A percentile compares a stretch with the other conserved stretches of the same genome.
Conservation (phyloP, 2,113 vertebrate genomes). For the Actenoides hombroni region DNA sequence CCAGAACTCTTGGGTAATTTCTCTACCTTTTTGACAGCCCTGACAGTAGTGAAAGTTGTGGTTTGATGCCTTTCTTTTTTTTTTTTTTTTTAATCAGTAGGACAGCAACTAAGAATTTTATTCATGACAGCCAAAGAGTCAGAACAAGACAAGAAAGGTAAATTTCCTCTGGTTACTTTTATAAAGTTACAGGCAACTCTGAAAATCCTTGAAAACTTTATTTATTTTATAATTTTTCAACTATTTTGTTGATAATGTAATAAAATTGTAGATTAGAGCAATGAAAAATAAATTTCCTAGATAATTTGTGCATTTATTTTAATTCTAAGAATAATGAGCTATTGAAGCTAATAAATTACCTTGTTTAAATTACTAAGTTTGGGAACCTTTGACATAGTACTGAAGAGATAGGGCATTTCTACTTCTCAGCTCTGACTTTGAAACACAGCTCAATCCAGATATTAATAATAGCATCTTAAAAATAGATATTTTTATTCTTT, state of each 20-base stretch:
- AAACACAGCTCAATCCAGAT: not conserved
- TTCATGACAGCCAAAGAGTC: not conserved
- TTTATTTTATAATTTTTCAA: not conserved
- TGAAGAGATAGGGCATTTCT: not conserved
- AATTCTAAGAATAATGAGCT: not conserved
- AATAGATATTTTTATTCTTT: not conserved
- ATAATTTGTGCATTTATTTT: not conserved
- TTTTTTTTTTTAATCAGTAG: slow-evolving; percentile 7
- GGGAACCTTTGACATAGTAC: not conserved
- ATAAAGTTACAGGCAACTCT: not conserved
- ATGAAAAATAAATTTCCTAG: not conserved
- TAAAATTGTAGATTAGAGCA: not conserved
- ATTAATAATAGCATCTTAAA: not conserved
- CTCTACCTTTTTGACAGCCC: slow-evolving; percentile 36
- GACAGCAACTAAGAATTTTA: slow-evolving; percentile 28
- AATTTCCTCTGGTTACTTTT: slow-evolving; percentile 25
- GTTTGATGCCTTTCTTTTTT: slow-evolving; percentile 31
- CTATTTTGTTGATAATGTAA: not conserved
- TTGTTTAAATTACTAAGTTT: not conserved
- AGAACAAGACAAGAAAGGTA: slow-evolving; percentile 34
- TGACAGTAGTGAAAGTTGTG: slow-evolving; percentile 47
- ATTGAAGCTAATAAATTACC: not conserved
- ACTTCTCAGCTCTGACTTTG: not conserved
- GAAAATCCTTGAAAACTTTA: not conserved
- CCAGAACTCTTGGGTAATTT: slow-evolving; percentile 31